phyloP scores from a whole-genome alignment of 2,888 invertebrate genomes.

The Eucera pruinosa region DNA sequence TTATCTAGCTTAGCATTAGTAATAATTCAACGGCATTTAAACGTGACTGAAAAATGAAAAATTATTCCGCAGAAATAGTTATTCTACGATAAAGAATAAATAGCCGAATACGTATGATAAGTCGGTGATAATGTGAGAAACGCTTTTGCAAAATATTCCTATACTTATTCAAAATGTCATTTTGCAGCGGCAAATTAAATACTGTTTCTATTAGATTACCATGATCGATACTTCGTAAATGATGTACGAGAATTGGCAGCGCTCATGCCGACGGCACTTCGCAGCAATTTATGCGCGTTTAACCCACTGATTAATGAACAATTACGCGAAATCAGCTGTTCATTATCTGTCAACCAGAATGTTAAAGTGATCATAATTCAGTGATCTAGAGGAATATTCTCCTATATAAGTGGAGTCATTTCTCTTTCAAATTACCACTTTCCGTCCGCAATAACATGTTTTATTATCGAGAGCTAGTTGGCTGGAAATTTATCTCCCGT shows the following conservation, averaged over 20 bases:
- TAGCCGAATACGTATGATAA: no score
- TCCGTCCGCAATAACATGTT: neutral
- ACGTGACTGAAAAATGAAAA: no score
- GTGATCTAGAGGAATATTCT: neutral
- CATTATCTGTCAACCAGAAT: constrained; percentile 6
- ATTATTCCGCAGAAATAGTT: no score
- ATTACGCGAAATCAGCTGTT: constrained; percentile 9
- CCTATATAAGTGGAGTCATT: neutral
- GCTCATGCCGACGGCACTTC: neutral
- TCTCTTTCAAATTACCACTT: neutral
- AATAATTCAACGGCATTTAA: no score
- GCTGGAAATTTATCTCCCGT: neutral
- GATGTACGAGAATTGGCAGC: constrained; percentile 4
- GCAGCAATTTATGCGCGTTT: neutral
- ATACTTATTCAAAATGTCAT: neutral
- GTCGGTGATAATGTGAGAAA: no score
- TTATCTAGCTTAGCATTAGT: no score
- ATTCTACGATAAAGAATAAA: no score
- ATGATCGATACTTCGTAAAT: neutral
- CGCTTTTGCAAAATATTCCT: no score
- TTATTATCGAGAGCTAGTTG: constrained; percentile 8
- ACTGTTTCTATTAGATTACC: neutral
- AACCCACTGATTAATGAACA: constrained; percentile 21
- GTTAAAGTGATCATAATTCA: constrained; percentile 1
- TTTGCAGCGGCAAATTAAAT: neutral